Percentiles rank a stretch among this genome's conserved stretches.
These are phyloP conservation scores for Saccopteryx leptura DNA, from an alignment of 2,113 vertebrate species.

Conservation along the genomic window DNA sequence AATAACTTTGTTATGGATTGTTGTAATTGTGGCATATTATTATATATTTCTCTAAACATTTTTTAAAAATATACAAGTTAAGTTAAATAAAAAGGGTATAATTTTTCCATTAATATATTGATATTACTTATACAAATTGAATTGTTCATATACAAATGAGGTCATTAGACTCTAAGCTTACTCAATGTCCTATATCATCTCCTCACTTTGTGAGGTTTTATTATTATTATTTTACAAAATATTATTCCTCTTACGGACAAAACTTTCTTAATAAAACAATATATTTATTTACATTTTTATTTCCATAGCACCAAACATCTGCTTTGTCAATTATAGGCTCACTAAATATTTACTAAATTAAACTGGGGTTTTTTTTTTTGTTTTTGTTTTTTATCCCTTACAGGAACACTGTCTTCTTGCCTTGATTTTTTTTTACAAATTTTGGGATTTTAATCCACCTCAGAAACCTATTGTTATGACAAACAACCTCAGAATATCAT, in stretches of 20 bases:
- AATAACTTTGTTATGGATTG: neutral
- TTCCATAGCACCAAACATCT: neutral
- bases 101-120: neutral
- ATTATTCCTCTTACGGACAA: neutral
- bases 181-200: neutral
- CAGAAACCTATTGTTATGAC: neutral
- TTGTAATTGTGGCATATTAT: neutral
- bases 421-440: neutral
- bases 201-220: neutral
- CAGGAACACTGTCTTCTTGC: fast-evolving
- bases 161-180: neutral
- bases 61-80: neutral
- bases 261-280: neutral
- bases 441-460: neutral
- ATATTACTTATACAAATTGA: neutral
- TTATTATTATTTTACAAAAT: neutral
- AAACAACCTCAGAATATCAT: neutral
- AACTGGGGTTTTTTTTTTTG: neutral
- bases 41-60: neutral
- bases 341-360: neutral
- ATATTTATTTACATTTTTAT: neutral
- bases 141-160: neutral
- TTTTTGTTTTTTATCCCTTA: too few species aligned
- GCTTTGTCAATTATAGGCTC: neutral
- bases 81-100: neutral